A percentile compares a stretch with the other conserved stretches of the same genome.
Evolutionary conservation across 2,888 invertebrate genomes (phyloP).

Genomic region (Nudaria mundana): DNA sequence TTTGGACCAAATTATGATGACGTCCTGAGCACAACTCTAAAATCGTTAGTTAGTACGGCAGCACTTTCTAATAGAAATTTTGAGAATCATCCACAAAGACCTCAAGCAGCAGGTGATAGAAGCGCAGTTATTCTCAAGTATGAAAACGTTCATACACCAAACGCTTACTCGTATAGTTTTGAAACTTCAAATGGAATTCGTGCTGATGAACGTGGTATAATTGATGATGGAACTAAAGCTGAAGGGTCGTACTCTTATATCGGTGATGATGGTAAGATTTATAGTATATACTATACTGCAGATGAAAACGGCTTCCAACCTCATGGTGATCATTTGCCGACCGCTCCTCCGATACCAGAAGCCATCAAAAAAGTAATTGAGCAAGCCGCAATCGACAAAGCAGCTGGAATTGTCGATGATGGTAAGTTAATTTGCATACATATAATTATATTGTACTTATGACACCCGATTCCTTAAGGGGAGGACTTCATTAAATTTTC

Average conservation of each 20-base stretch:
- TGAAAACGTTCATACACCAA: constrained; percentile 49
- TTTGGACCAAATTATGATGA: constrained; percentile 1
- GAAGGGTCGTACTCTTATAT: constrained; percentile 62
- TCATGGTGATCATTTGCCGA: constrained; percentile 65
- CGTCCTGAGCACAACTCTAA: too few species aligned
- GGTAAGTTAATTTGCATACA: constrained; percentile 39
- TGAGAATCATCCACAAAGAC: constrained; percentile 34
- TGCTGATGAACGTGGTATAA: constrained; percentile 58
- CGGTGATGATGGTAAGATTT: constrained; percentile 67
- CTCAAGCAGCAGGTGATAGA: constrained; percentile 50
- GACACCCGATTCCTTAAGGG: too few species aligned
- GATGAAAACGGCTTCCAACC: constrained; percentile 69
- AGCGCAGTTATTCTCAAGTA: constrained; percentile 56
- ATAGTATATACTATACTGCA: constrained; percentile 57
- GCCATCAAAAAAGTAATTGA: constrained; percentile 61
- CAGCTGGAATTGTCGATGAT: constrained; percentile 55
- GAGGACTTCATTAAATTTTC: too few species aligned
- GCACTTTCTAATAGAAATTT: too few species aligned
- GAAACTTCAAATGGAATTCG: constrained; percentile 70
- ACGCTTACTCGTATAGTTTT: constrained; percentile 56
- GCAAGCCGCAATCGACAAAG: constrained; percentile 49
- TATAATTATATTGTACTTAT: too few species aligned
- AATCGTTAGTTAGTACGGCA: too few species aligned
- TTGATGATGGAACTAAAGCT: constrained; percentile 56
- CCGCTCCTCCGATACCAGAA: constrained; percentile 64